phyloP scores from a whole-genome alignment of 2,113 vertebrate species.

The Gasterosteus aculeatus region DNA sequence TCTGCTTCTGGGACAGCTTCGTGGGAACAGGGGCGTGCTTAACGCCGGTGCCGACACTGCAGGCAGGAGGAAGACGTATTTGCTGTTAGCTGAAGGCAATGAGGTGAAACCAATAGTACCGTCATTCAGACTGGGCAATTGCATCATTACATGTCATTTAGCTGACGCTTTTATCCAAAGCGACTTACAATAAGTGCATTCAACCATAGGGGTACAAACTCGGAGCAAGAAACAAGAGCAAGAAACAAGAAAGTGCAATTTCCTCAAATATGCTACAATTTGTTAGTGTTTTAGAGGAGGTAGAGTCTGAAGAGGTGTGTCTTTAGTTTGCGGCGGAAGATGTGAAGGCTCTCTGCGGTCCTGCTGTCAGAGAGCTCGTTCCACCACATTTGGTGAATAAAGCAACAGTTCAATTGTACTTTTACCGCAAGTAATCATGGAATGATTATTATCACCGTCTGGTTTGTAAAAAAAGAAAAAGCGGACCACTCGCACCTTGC shows the following conservation, averaged over 20 bases:
- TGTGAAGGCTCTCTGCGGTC: too few relatives aligned
- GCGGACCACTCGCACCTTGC: conserved; percentile 59
- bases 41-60: conserved; percentile 68
- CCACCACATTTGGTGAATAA: background rate
- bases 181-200: too few relatives aligned
- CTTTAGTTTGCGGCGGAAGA: too few relatives aligned
- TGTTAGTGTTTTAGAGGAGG: too few relatives aligned
- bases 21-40: conserved; percentile 82
- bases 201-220: too few relatives aligned
- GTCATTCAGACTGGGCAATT: background rate
- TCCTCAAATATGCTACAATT: too few relatives aligned
- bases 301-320: too few relatives aligned
- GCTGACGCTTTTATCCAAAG: too few relatives aligned
- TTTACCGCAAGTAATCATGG: background rate
- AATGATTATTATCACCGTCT: background rate
- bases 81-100: conserved; percentile 7
- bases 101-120: background rate
- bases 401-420: background rate
- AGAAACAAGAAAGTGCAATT: too few relatives aligned
- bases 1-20: conserved; percentile 96
- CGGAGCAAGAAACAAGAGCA: too few relatives aligned
- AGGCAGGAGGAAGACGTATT: conserved; percentile 8
- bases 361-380: too few relatives aligned
- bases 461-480: background rate
- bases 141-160: background rate